phyloP scores from a whole-genome alignment of 2,888 invertebrate genomes.

The Sesia bembeciformis region DNA sequence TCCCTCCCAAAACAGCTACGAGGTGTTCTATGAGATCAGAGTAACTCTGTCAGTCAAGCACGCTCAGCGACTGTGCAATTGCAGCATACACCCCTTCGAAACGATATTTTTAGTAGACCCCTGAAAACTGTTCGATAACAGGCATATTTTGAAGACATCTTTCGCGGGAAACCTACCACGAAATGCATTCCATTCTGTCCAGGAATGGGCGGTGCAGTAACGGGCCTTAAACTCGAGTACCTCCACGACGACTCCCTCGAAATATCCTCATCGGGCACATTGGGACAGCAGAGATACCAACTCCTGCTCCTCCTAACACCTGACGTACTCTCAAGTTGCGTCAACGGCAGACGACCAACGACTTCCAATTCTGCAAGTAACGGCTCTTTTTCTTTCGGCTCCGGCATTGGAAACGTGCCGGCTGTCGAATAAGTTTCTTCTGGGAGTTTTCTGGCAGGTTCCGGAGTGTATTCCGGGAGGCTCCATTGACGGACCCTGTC shows the following conservation, averaged over 20 bases:
- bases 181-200: conserved; percentile 35
- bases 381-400: conserved; percentile 60
- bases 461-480: conserved; percentile 21
- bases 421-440: conserved; percentile 66
- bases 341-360: conserved; percentile 50
- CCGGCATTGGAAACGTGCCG: conserved; percentile 66
- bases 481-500: conserved; percentile 40
- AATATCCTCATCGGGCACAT: conserved; percentile 54
- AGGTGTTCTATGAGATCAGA: too few relatives aligned
- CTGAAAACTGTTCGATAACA: too few relatives aligned
- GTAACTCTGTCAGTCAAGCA: too few relatives aligned
- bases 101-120: too few relatives aligned
- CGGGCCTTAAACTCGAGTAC: conserved; percentile 56
- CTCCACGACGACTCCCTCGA: conserved; percentile 59
- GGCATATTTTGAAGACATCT: too few relatives aligned
- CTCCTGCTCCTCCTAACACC: conserved; percentile 72
- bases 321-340: conserved; percentile 39
- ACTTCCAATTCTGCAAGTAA: conserved; percentile 54
- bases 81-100: too few relatives aligned
- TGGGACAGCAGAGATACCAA: conserved; percentile 76
- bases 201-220: conserved; percentile 49
- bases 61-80: too few relatives aligned
- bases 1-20: too few relatives aligned
- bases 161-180: conserved; percentile 22
- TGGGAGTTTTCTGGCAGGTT: conserved; percentile 26